These are phyloP conservation scores for Triplophysa tibetana DNA, from an alignment of 2,113 vertebrate genomes.

Conservation along the genomic window DNA sequence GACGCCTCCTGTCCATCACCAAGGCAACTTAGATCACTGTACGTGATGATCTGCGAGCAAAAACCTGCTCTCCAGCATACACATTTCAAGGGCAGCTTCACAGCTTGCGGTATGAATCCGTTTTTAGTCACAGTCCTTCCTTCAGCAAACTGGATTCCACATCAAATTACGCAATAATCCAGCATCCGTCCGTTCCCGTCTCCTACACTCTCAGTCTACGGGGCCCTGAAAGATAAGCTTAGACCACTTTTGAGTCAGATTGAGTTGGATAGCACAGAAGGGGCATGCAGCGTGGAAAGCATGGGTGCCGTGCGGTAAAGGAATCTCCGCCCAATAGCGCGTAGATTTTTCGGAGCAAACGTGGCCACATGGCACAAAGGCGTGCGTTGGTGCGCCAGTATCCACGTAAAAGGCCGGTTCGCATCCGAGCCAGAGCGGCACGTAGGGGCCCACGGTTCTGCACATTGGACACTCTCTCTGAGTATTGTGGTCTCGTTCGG, in stretches of 20 bases:
- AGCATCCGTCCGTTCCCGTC: constrained; percentile 15
- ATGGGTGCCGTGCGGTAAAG: constrained; percentile 94
- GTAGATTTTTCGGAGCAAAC: constrained; percentile 96
- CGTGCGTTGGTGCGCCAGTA: constrained; percentile 89
- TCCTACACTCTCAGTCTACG: constrained; percentile 81
- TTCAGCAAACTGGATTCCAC: constrained; percentile 17
- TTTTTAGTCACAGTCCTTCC: background rate
- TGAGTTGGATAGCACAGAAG: constrained; percentile 91
- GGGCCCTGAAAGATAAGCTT: constrained; percentile 98
- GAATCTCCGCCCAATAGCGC: constrained; percentile 96
- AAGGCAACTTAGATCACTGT: constrained; percentile 10
- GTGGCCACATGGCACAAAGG: constrained; percentile 94
- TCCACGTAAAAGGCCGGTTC: constrained; percentile 97
- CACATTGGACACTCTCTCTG: constrained; percentile 98
- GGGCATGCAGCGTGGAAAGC: constrained; percentile 97
- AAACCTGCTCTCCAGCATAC: constrained; percentile 12
- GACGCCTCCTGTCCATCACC: constrained; percentile 20
- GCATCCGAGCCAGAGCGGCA: constrained; percentile 94
- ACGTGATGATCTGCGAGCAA: background rate
- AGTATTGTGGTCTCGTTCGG: constrained; percentile 82
- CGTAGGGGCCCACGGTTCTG: constrained; percentile 91
- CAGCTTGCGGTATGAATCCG: constrained; percentile 18
- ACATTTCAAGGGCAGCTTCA: constrained; percentile 36
- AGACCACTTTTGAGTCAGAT: constrained; percentile 85
- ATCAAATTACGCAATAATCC: background rate